Percentiles rank a stretch among this genome's conserved stretches.
Evolutionary conservation across 2,888 invertebrate genomes (phyloP).

Genomic region (Podotricha telesiphe): DNA sequence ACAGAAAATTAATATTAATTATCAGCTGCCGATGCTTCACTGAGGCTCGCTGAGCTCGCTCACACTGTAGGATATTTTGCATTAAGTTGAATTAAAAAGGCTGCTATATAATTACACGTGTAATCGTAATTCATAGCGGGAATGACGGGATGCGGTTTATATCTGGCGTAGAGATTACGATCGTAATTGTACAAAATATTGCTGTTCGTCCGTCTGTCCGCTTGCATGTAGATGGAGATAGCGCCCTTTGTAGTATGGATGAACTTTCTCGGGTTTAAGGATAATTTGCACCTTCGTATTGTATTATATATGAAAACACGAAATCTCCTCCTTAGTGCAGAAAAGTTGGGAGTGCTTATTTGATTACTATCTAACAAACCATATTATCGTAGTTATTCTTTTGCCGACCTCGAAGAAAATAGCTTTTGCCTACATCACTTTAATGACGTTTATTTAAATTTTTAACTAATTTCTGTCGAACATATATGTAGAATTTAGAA

Average conservation of each 20-base stretch:
- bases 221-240: constrained; percentile 56
- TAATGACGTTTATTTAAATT: no score
- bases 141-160: constrained; percentile 56
- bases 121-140: constrained; percentile 55
- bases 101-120: constrained; percentile 51
- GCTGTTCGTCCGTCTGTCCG: constrained; percentile 65
- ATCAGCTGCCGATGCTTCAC: constrained; percentile 29
- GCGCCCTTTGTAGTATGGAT: constrained; percentile 48
- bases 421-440: no score
- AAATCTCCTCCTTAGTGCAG: constrained; percentile 36
- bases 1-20: constrained; percentile 27
- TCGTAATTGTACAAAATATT: constrained; percentile 78
- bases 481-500: no score
- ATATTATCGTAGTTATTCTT: no score
- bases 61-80: constrained; percentile 39
- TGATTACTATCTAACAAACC: background rate
- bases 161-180: constrained; percentile 64
- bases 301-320: background rate
- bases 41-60: constrained; percentile 18
- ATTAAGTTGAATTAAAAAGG: constrained; percentile 49
- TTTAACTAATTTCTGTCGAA: background rate
- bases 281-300: constrained; percentile 30
- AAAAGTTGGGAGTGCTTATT: background rate
- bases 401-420: no score
- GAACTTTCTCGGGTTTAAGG: constrained; percentile 36